A percentile compares a stretch with the other conserved stretches of the same genome.
These are phyloP conservation scores for Eriocheir sinensis DNA, from an alignment of 1,140 invertebrate genomes.

Conservation along the genomic window DNA sequence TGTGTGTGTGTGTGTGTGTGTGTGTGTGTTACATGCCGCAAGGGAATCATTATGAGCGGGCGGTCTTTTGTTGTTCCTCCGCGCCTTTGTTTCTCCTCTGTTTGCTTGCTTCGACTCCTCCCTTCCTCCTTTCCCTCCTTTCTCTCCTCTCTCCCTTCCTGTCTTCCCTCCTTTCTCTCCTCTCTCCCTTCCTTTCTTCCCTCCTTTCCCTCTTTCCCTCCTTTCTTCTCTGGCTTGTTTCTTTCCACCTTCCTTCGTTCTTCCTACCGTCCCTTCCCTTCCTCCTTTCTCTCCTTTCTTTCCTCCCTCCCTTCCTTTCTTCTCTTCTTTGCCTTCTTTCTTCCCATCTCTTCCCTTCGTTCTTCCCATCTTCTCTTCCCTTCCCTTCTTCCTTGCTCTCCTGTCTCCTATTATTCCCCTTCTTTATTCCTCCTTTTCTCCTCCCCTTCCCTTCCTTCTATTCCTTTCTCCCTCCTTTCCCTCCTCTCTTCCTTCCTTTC, in stretches of 20 bases:
- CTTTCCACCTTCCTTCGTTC: too few species aligned
- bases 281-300: too few species aligned
- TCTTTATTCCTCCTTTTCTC: not conserved
- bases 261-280: too few species aligned
- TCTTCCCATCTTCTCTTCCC: not conserved
- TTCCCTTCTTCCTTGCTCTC: not conserved
- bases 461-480: not conserved
- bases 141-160: not conserved
- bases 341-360: too few species aligned
- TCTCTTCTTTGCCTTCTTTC: too few species aligned
- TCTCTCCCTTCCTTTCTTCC: too few species aligned
- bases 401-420: not conserved
- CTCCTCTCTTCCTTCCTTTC: too few species aligned
- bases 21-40: not conserved
- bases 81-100: not conserved
- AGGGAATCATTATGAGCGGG: not conserved
- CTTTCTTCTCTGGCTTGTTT: too few species aligned
- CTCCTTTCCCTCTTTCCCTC: too few species aligned
- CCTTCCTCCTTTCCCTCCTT: not conserved
- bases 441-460: not conserved
- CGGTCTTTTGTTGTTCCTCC: not conserved
- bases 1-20: constrained; percentile 3
- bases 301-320: too few species aligned
- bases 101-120: not conserved
- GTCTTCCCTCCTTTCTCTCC: not conserved